Percentiles rank a stretch among this genome's conserved stretches.
phyloP scores from a whole-genome alignment of 2,797 vertebrate species.

The Peromyscus aztecus region DNA sequence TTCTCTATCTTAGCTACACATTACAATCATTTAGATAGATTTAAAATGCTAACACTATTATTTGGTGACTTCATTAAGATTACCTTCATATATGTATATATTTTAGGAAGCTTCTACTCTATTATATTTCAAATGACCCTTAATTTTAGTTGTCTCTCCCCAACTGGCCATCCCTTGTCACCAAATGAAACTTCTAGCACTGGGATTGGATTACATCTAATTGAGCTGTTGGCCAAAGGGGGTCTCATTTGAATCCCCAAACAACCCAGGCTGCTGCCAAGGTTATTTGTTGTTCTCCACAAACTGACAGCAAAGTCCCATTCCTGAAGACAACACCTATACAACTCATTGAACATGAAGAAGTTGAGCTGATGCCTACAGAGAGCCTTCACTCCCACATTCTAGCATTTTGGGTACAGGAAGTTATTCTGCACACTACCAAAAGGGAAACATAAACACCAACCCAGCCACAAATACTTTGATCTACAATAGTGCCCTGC shows the following conservation, averaged over 20 bases:
- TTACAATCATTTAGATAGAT: conserved; percentile 3
- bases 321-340: not conserved
- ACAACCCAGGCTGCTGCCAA: not conserved
- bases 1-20: not conserved
- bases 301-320: not conserved
- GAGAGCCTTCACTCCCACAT: not conserved
- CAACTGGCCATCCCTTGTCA: not conserved
- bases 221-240: not conserved
- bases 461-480: not conserved
- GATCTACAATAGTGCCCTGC: not conserved
- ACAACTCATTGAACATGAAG: not conserved
- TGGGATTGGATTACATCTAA: not conserved
- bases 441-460: not conserved
- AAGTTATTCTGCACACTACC: not conserved
- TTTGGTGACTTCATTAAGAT: not conserved
- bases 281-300: not conserved
- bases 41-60: not conserved
- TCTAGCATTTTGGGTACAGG: not conserved
- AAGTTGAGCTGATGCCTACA: not conserved
- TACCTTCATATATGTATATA: not conserved
- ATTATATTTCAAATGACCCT: not conserved
- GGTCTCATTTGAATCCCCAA: not conserved
- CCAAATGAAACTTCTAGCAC: not conserved
- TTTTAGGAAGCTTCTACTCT: not conserved
- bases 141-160: not conserved